Evolutionary conservation across 2,888 invertebrate species (phyloP), one percentile per base, ranked within the genome.

Genomic region (Lasioglossum leucozonium): DNA sequence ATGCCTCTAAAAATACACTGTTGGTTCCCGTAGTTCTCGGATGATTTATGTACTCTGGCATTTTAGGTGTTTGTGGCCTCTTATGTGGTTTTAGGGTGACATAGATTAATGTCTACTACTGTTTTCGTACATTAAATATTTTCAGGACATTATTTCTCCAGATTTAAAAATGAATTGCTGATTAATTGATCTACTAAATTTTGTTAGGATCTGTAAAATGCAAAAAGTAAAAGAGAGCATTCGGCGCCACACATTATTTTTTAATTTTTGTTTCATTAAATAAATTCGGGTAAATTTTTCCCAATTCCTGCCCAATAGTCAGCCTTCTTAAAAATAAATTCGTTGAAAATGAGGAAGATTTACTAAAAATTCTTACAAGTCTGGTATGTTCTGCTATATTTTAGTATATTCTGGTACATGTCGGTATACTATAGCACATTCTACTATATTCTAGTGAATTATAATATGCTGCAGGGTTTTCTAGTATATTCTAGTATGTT

Each of bases 1-100:
- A 77, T 42, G 67, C 67, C 42, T 69, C 79, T 72, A 82, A 85
- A 82, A 86, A 82, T 85, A 85, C 79, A 74, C 73, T 34, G 51
- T 26, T 40, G 40, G 22, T 72, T 69, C 34, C 22, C 47, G 37
- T 26, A 62, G 37, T n/a, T 37, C 69, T 58, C 30, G 37, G 6
- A 34, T 79, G 86, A 86, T 82, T 85, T 44, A 16, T 71, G 76
- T 55, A 77, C 22, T 1, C 34, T 62, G 73, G 73, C 42, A 62
- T 51, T 18, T 34, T 40, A 42, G 44, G 13, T 47, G 22, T 62
- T 47, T 71, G 71, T 62, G 77, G 77, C 72, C 67, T 69, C 77
- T 51, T 84, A 58, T 79, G 78, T 84, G 73, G 75, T 42, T 34
- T 82, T 84, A 83, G 83, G 77, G 26, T 62, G 77, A 82, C 77